Percentiles rank a stretch among this genome's conserved stretches.
phyloP scores from a whole-genome alignment of 37 sponge, comb jelly and placozoan genomes.

The Hormiphora californensis region DNA sequence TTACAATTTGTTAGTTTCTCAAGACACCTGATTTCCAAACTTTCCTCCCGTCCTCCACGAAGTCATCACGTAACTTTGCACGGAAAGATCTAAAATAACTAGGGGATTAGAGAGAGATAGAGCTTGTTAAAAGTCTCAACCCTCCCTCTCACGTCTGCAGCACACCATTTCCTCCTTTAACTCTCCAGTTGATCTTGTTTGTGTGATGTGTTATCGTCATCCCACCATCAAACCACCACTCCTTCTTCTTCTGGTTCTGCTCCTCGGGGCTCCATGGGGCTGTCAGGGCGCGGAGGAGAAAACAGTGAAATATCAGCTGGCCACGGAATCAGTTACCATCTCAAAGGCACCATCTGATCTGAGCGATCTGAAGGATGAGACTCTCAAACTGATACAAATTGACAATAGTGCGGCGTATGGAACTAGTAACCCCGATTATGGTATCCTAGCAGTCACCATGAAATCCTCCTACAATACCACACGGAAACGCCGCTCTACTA shows the following conservation, averaged over 20 bases:
- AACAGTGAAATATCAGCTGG: neutral
- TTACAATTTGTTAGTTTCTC: neutral
- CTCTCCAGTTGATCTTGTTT: neutral
- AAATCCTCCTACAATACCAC: neutral
- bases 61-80: neutral
- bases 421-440: neutral
- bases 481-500: neutral
- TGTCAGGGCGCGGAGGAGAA: neutral
- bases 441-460: neutral
- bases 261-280: neutral
- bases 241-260: neutral
- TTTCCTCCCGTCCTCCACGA: neutral
- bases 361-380: neutral
- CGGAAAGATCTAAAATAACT: neutral
- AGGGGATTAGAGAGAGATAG: too few species aligned
- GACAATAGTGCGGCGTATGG: neutral
- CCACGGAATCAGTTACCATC: neutral
- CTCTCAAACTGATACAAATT: neutral
- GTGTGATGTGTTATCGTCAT: neutral
- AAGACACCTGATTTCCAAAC: neutral
- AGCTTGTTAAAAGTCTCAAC: conserved; percentile 14
- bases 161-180: neutral
- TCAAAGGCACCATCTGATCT: neutral
- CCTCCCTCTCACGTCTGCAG: neutral
- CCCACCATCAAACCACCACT: neutral